phyloP scores from a whole-genome alignment of 35 echinoderm and acorn worm species.

The Apostichopus parvimensis region DNA sequence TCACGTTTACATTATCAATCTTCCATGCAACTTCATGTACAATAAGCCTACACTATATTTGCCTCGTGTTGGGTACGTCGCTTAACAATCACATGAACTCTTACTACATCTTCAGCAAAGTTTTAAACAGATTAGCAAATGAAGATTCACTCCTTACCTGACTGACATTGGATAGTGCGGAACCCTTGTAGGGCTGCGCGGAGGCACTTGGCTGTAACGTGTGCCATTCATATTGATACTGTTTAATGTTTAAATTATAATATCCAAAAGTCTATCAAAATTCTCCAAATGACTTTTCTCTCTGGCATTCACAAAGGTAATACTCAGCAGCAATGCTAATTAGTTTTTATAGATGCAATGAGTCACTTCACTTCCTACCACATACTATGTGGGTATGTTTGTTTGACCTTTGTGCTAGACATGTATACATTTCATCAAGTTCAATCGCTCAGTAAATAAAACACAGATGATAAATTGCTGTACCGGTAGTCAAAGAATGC shows the following conservation, averaged over 20 bases:
- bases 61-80: too few relatives aligned
- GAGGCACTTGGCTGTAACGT: slow-evolving; percentile 24
- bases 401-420: background rate
- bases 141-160: background rate
- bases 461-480: too few relatives aligned
- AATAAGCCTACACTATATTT: too few relatives aligned
- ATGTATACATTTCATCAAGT: too few relatives aligned
- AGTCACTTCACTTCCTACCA: background rate
- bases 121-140: too few relatives aligned
- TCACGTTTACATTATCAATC: too few relatives aligned
- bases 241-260: background rate
- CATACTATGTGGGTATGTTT: background rate
- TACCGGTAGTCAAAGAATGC: too few relatives aligned
- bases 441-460: too few relatives aligned
- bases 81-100: too few relatives aligned
- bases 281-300: background rate
- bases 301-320: background rate
- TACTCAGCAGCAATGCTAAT: background rate
- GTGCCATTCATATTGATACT: slow-evolving; percentile 15
- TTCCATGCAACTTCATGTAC: too few relatives aligned
- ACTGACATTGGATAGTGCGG: slow-evolving; percentile 47
- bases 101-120: too few relatives aligned
- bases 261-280: background rate
- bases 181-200: slow-evolving; percentile 12
- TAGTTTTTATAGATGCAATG: background rate